A percentile compares a stretch with the other conserved stretches of the same genome.
These are phyloP conservation scores for Bembecia ichneumoniformis DNA, from an alignment of 2,888 invertebrate species.

Conservation along the genomic window DNA sequence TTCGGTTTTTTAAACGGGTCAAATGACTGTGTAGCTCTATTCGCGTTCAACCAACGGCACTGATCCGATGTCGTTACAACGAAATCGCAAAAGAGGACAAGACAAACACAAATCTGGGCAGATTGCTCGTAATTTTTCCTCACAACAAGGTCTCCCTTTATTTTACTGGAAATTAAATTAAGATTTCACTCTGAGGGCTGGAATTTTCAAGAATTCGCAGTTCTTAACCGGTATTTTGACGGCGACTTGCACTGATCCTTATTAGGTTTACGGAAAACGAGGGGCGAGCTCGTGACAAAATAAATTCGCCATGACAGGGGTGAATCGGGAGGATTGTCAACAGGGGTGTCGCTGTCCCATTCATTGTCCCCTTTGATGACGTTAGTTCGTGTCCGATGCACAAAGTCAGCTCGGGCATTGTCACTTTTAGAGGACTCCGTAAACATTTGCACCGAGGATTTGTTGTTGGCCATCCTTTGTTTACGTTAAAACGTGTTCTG, in stretches of 20 bases:
- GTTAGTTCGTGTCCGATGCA: conserved; percentile 49
- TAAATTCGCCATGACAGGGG: conserved; percentile 42
- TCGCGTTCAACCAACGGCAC: not conserved
- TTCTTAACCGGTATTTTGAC: conserved; percentile 33
- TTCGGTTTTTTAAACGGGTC: conserved; percentile 18
- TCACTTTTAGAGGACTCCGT: conserved; percentile 31
- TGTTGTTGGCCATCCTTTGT: conserved; percentile 15
- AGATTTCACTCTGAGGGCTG: conserved; percentile 39
- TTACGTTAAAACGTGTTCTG: conserved; percentile 13
- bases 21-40: conserved; percentile 19
- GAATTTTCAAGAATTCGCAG: conserved; percentile 24
- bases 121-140: conserved; percentile 25
- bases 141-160: conserved; percentile 29
- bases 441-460: conserved; percentile 24
- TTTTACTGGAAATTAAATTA: conserved; percentile 45
- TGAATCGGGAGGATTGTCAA: conserved; percentile 10
- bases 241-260: conserved; percentile 39
- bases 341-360: conserved; percentile 4
- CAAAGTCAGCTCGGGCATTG: conserved; percentile 38
- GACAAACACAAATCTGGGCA: conserved; percentile 15
- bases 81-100: conserved; percentile 8
- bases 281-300: conserved; percentile 27
- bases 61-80: not conserved
- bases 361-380: conserved; percentile 29
- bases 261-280: conserved; percentile 43